Evolutionary conservation across 2,113 vertebrate genomes (phyloP).

Genomic region (Ifrita kowaldi): DNA sequence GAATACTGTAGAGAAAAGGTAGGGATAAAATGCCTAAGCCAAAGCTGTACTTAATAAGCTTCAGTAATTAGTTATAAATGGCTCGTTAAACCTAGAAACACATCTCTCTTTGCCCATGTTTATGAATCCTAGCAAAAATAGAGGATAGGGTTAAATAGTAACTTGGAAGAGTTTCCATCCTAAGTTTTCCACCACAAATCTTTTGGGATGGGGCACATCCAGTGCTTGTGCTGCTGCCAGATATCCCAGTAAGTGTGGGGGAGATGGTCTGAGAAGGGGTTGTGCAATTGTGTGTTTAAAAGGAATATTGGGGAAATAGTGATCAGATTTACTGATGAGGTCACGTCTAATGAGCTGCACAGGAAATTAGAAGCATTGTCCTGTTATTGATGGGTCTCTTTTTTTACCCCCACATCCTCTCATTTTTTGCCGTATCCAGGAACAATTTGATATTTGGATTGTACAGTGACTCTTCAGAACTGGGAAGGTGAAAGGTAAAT

Average conservation of each 20-base stretch:
- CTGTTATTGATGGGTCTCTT: conserved; percentile 10
- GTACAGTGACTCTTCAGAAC: not conserved
- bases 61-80: conserved; percentile 68
- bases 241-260: rapidly evolving
- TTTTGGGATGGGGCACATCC: not conserved
- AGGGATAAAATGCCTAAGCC: conserved; percentile 62
- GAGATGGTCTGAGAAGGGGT: not conserved
- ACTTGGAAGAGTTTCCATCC: not conserved
- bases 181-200: not conserved
- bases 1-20: conserved; percentile 70
- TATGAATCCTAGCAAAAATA: not conserved
- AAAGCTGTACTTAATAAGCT: conserved; percentile 67
- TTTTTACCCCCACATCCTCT: conserved; percentile 12
- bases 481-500: conserved; percentile 65
- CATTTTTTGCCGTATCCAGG: not conserved
- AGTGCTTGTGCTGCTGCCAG: not conserved
- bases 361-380: conserved; percentile 33
- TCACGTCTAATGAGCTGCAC: not conserved
- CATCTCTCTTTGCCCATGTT: not conserved
- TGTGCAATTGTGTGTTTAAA: not conserved
- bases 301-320: not conserved
- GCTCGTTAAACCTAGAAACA: conserved; percentile 50
- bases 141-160: conserved; percentile 19
- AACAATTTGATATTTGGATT: conserved; percentile 25
- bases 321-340: not conserved